Evolutionary conservation across 2,797 vertebrate genomes (phyloP), one percentile per base, ranked within the genome.

Genomic region (Sardinella longiceps): DNA sequence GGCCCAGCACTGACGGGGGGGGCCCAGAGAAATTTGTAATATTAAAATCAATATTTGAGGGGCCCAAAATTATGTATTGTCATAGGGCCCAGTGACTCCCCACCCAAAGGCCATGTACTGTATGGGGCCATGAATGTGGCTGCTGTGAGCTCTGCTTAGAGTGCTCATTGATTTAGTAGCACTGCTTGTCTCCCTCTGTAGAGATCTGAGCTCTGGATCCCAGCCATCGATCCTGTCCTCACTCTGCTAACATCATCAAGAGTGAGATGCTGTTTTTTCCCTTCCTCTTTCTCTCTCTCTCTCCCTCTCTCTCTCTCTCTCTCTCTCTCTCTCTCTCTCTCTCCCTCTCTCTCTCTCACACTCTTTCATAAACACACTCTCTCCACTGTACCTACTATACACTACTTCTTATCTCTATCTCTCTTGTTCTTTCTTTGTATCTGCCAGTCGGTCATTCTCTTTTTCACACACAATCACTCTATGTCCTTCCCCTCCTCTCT

Each of bases 121-220:
- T n/a, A n/a, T 20, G 70, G 63, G 84, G 80, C 83, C 81, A 87
- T 25, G 81, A 80, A 80, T 82, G 74, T 23, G 46, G 45, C 74
- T 46, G 15, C n/a, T 4, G 43, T 43, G 43, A 4, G 43, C 43
- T 43, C 43, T 43, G 7, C 45, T 53, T 30, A 80, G 80, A 28
- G 63, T n/a, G 80, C 53, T 70, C 80, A 88, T 85, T 88, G 87
- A 86, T 88, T 86, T 87, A 45, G n/a, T n/a, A n/a, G n/a, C n/a
- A n/a, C 82, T 33, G 85, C 83, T 48, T 9, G 51, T 85, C 70
- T 87, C 56, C 81, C 53, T 82, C 81, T 70, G 60, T 81, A 63
- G 80, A 51, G 84, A 48, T 39, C 84, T 37, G 58, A 81, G 53
- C 51, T 50, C 83, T 82, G 85, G 50, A 80, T 77, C 84, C 81